Conservation (phyloP, 2,797 vertebrate species). For the Antrozous pallidus region DNA sequence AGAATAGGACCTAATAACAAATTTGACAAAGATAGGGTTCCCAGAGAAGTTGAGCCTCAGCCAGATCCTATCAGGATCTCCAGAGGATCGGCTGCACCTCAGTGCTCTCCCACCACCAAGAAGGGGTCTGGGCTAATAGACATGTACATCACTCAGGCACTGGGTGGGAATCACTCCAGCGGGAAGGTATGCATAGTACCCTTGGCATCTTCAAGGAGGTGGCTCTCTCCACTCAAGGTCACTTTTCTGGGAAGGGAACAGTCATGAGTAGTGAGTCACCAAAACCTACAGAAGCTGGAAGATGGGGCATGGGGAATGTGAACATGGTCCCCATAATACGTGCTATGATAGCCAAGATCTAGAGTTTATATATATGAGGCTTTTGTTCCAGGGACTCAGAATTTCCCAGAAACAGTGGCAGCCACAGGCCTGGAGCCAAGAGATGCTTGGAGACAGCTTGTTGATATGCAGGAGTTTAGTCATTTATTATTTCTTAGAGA, state of each 20-base stretch:
- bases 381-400: neutral
- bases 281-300: neutral
- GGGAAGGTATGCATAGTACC: neutral
- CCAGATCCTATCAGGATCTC: neutral
- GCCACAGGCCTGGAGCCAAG: neutral
- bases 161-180: rapidly evolving
- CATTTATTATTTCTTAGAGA: constrained; percentile 58
- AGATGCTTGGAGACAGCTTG: constrained; percentile 3
- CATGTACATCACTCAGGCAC: rapidly evolving
- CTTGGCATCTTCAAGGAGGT: neutral
- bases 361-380: neutral
- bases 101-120: neutral
- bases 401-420: neutral
- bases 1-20: neutral
- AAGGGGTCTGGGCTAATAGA: rapidly evolving
- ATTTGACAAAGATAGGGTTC: neutral
- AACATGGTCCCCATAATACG: neutral
- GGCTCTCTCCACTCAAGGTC: neutral
- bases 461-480: constrained; percentile 20
- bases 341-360: neutral
- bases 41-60: neutral
- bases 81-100: rapidly evolving
- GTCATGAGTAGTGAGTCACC: neutral
- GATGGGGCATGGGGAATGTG: rapidly evolving
- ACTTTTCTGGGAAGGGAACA: neutral